Evolutionary conservation across 2,797 vertebrate genomes (phyloP), one percentile per base, ranked within the genome.

Genomic region (Enteromius argenteus): DNA sequence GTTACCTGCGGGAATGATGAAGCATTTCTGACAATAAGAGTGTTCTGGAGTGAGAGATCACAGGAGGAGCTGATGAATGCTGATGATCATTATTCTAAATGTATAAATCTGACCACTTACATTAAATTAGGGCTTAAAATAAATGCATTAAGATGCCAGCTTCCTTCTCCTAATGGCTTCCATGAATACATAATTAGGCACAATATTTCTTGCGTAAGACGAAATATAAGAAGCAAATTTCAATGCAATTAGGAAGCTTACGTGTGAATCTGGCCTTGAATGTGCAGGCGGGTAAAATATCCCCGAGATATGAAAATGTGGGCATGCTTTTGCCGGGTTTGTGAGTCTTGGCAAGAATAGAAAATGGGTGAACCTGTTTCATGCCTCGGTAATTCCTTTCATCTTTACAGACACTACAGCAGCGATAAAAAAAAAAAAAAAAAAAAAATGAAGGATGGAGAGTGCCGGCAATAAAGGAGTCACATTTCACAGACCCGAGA

Each of bases 91-190:
- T 90, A 92, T 90, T 93, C 86, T 89, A 90, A 92, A 93, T 88
- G 89, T 91, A 92, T 90, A 90, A 93, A 92, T 92, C 89, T 91
- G 89, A 90, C 86, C 92, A 89, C 91, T 93, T 93, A 91, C 90
- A 87, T 90, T 90, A 92, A 92, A 93, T 92, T 91, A 91, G 91
- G 89, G 84, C 81, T 87, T 91, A 88, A 92, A 91, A 88, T 86
- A 85, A 74, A 79, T 21, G 53, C 84, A 89, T 93, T 91, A 90
- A 87, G 84, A 91, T 77, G 86, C 84, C 80, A 89, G 64, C 85
- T 67, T 71, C 80, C 82, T 80, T 86, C 67, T 87, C 85, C 66
- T 84, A 77, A 84, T 79, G 75, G 75, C 67, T 80, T 71, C 39
- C 79, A 80, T 82, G 75, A 79, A 83, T 87, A 82, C 74, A 86